phyloP scores from a whole-genome alignment of 2,113 vertebrate species.

The Mormoops blainvillei region DNA sequence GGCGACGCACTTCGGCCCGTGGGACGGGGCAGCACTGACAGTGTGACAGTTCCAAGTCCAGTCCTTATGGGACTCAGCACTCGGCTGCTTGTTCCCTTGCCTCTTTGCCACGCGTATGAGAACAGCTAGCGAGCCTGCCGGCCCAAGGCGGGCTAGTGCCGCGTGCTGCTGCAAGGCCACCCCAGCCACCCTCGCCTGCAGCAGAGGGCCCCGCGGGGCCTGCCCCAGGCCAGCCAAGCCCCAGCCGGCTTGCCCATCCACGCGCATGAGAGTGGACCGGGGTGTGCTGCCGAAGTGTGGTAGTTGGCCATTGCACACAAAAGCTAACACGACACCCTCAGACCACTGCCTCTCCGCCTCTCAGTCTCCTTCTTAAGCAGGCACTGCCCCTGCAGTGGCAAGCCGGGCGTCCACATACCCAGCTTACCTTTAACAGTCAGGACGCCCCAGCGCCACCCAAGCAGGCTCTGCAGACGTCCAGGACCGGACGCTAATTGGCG shows the following conservation, averaged over 20 bases:
- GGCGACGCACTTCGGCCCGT: background rate
- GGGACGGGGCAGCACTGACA: background rate
- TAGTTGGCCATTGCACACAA: background rate
- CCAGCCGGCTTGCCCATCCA: background rate
- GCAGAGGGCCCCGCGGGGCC: background rate
- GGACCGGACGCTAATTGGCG: background rate
- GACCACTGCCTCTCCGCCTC: background rate
- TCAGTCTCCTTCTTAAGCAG: background rate
- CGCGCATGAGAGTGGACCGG: background rate
- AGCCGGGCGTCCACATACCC: background rate
- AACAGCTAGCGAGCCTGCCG: background rate
- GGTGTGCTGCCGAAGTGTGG: too few relatives aligned
- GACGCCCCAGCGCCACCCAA: background rate
- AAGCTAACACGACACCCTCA: background rate
- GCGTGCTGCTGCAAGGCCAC: fast-evolving
- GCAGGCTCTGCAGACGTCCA: background rate
- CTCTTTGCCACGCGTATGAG: background rate
- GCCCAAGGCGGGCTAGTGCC: background rate
- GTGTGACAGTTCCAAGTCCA: background rate
- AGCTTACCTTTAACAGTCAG: background rate
- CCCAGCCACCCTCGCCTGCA: background rate
- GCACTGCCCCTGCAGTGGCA: too few relatives aligned
- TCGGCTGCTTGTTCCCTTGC: background rate
- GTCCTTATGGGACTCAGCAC: background rate
- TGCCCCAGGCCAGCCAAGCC: background rate